Base-by-base conservation (phyloP, 2,888 invertebrate genomes). In the Didymodactylos carnosus region DNA sequence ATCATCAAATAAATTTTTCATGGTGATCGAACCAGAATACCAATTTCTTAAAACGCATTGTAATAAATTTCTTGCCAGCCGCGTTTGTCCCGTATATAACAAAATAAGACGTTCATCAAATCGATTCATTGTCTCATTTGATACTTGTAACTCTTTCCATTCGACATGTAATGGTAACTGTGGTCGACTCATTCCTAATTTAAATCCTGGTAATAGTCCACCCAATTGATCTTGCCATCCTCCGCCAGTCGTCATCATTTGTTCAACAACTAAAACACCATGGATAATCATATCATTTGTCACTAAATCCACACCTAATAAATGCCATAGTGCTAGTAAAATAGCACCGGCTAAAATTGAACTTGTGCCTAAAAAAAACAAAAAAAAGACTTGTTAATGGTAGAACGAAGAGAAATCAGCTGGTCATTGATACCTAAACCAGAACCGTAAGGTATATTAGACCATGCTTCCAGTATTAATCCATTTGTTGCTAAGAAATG, bases 41-140 rank as follows among this genome's bases (percentile, higher is more conserved):
- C 74, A 74, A 27, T 75, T 75, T 2, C 75, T 29, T 29, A 74
- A 46, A n/a, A 62, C 69, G 70, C 80, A 81, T 78, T 86, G 86
- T 19, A 87, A 80, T 1, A 87, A 79, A 78, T 87, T 86, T 76
- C 84, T 84, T 1, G 86, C 87, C 69, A 87, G 80, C 35, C 86
- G 80, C 1, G 85, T 85, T 77, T 84, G 85, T 13, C 86, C 86
- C 1, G 86, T 86, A 79, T 86, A 86, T 25, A 87, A 79, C 11
- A 86, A 79, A 5, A 85, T 76, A 16, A 86, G 79, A 29, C 84
- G 80, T 0, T 80, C 77, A 77, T 83, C 82, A 70, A 86, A 80
- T 14, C 77, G 77, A 46, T 80, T 72, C 62, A 29, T 35, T 35
- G 2, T 19, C 25, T 80, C 76, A 16, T 80, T 78, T 6, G 79